These are phyloP conservation scores for Oncorhynchus tshawytscha DNA, from an alignment of 2,113 vertebrate species.

Conservation along the genomic window DNA sequence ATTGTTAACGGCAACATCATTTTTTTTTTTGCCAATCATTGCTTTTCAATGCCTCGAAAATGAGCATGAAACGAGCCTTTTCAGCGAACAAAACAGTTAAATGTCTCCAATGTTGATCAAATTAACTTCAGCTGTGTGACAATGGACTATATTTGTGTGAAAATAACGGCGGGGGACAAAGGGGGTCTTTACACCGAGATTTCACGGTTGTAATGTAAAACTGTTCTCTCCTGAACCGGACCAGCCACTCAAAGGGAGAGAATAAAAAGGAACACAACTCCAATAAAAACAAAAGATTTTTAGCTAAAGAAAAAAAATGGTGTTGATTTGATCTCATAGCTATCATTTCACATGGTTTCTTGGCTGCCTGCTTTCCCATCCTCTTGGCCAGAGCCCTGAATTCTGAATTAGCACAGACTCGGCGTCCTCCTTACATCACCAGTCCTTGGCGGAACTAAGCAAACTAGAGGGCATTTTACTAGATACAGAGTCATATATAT, in stretches of 20 bases:
- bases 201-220: slow-evolving; percentile 99
- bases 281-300: slow-evolving; percentile 19
- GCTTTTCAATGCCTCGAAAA: slow-evolving; percentile 92
- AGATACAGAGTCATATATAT: no score
- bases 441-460: neutral
- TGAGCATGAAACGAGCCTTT: slow-evolving; percentile 99
- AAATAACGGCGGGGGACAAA: slow-evolving; percentile 92
- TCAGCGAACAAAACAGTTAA: slow-evolving; percentile 98
- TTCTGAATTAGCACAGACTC: slow-evolving; percentile 25
- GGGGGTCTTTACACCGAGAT: slow-evolving; percentile 87
- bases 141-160: slow-evolving; percentile 99
- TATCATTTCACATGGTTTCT: slow-evolving; percentile 48
- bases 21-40: slow-evolving; percentile 92
- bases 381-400: slow-evolving; percentile 32
- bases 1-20: slow-evolving; percentile 96
- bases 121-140: slow-evolving; percentile 98
- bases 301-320: slow-evolving; percentile 1
- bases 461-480: neutral
- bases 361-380: slow-evolving; percentile 40
- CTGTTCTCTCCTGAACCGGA: slow-evolving; percentile 87
- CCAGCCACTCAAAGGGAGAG: slow-evolving; percentile 73
- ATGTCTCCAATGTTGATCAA: slow-evolving; percentile 99
- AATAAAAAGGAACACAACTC: slow-evolving; percentile 65
- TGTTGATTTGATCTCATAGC: slow-evolving; percentile 56
- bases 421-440: slow-evolving; percentile 17